Base-by-base conservation (phyloP, 1,140 invertebrate genomes). In the Dreissena rostriformis region DNA sequence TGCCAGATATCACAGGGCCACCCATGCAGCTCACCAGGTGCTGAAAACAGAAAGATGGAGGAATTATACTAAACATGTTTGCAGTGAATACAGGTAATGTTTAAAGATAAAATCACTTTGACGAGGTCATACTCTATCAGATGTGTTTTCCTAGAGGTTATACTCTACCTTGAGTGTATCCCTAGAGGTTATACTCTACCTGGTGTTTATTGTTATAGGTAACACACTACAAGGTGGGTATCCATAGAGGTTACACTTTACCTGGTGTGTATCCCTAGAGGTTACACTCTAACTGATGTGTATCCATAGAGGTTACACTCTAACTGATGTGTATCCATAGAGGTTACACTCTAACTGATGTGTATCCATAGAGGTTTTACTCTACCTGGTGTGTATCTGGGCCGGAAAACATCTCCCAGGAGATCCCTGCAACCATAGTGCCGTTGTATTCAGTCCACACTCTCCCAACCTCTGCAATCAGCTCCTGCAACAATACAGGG, bases 21-120 rank as follows among this genome's bases (percentile, higher is more conserved):
- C 95, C 95, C 61, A 97, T 91, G 88, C 96, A 96, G 4, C 72
- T 63, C 0, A 95, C 91, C 28, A 96, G 92, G 75, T 94, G 94
- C 94, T 95, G 80, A 28, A 84, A 28, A 61, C 4, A 51, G 29
- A 53, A 5, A 22, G 22, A 14, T 63, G 17, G 29, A 17, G 28
- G 6, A 1, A 68, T 6, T 8, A 8, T 39, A 8, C 39, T 39
- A 5, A 2, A 39, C 39, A 39, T 39, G 2, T 39, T 39, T 39
- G 2, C 2, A 39, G 39, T 39, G 39, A 39, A 5, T 39, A 39
- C 39, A 39, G 39, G 39, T 39, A 2, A 39, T 39, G 8, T 39
- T 39, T 39, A 39, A 39, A 39, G n/a, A 39, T 2, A 39, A 39
- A 39, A 39, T 39, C 39, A 39, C 8, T 39, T 39, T 8, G 8